A percentile compares a stretch with the other conserved stretches of the same genome.
Conservation (phyloP, 2,113 vertebrate species). For the Corynorhinus townsendii region DNA sequence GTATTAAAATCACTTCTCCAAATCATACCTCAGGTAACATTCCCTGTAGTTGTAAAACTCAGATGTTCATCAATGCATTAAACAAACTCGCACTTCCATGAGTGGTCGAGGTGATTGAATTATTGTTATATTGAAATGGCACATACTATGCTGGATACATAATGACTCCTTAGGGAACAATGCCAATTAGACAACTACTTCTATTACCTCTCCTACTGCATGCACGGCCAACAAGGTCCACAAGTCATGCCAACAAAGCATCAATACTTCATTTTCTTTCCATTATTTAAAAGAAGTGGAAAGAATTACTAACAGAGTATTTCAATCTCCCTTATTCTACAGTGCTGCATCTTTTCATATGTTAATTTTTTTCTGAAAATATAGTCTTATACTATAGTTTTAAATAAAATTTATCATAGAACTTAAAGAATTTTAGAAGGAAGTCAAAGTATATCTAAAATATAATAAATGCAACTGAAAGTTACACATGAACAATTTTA, state of each 20-base stretch:
- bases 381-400: neutral
- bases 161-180: slow-evolving; percentile 49
- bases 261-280: neutral
- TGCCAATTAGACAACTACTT: slow-evolving; percentile 38
- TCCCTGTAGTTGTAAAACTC: slow-evolving; percentile 46
- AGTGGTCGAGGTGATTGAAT: slow-evolving; percentile 43
- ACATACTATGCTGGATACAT: slow-evolving; percentile 18
- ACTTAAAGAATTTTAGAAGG: neutral
- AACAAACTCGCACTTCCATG: slow-evolving; percentile 15
- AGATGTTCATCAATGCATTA: slow-evolving; percentile 4
- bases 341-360: neutral
- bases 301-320: neutral
- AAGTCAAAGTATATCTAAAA: neutral
- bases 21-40: slow-evolving; percentile 42
- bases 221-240: neutral
- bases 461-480: neutral
- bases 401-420: neutral
- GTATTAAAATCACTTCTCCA: slow-evolving; percentile 50
- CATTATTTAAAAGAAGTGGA: neutral
- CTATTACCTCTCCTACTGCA: neutral
- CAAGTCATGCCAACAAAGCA: neutral
- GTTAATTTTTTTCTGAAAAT: neutral
- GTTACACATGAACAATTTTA: neutral
- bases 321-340: neutral
- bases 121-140: slow-evolving; percentile 55